Base-by-base conservation (phyloP, 1,140 invertebrate species). In the Frieseomelitta varia region DNA sequence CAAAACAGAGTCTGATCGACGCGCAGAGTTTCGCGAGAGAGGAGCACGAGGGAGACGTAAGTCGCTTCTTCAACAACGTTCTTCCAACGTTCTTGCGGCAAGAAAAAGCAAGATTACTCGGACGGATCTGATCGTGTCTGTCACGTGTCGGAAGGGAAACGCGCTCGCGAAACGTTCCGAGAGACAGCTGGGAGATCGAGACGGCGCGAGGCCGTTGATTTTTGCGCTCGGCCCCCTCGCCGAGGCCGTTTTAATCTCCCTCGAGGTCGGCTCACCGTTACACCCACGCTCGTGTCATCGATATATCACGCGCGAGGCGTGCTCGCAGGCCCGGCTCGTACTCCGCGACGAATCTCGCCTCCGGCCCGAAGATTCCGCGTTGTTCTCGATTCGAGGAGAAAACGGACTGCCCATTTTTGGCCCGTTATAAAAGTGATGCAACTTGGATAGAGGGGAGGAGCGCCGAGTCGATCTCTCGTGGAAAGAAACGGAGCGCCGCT, bases 211-310 rank as follows among this genome's bases (percentile, higher is more conserved):
- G 61, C 27, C 58, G 72, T 58, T 58, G 47, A 84, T 73, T 84
- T 79, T 79, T 84, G 56, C 68, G 1, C 63, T 55, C 27, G 65
- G 47, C 55, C 30, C 27, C n/a, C 68, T 51, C 15, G 61, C 82
- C 83, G 82, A 87, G 85, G 83, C 78, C 82, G 82, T 85, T 87
- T 87, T 87, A 87, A 87, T 87, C 85, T 87, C 65, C 82, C 86
- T 67, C 71, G 86, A 87, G 88, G 85, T 90, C 89, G 88, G 73
- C 86, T 85, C 86, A 86, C 89, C 71, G 86, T 69, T 86, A 86
- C 89, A 86, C 89, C 89, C 88, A 90, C 89, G 88, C 81, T 76
- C 72, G 84, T 88, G 89, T 90, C 89, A 90, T 90, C 89, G 88
- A 90, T 90, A 90, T 90, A 90, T 90, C 89, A 90, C 89, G 84